Evolutionary conservation across 2,113 vertebrate species (phyloP).

Genomic region (Orthonyx spaldingii): DNA sequence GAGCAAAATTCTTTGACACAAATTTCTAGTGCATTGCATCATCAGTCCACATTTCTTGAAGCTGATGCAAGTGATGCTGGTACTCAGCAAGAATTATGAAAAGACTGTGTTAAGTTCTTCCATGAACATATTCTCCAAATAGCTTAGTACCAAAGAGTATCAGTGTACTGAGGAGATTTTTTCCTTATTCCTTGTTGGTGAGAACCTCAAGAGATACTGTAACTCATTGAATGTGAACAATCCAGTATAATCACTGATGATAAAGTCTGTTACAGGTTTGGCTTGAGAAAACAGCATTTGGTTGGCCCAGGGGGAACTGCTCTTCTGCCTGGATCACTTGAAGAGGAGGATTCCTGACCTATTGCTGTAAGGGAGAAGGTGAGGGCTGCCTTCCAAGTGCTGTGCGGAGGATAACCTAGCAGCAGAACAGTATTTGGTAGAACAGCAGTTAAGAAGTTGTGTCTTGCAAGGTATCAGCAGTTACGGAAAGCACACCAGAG

Average conservation of each 20-base stretch:
- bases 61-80: background rate
- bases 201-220: background rate
- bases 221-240: background rate
- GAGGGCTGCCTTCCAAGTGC: background rate
- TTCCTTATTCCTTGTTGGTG: background rate
- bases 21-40: background rate
- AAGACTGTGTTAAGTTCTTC: background rate
- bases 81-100: background rate
- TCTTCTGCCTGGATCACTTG: background rate
- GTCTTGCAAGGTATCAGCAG: background rate
- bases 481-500: background rate
- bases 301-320: background rate
- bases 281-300: background rate
- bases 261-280: background rate
- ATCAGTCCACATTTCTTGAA: background rate
- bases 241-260: background rate
- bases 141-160: background rate
- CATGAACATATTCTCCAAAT: background rate
- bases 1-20: background rate
- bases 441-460: background rate
- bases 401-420: background rate
- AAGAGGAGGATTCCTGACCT: background rate
- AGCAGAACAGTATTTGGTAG: background rate
- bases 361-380: background rate
- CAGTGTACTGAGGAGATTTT: background rate